Conservation (phyloP, 2,888 invertebrate species). For the Oithona nana region DNA sequence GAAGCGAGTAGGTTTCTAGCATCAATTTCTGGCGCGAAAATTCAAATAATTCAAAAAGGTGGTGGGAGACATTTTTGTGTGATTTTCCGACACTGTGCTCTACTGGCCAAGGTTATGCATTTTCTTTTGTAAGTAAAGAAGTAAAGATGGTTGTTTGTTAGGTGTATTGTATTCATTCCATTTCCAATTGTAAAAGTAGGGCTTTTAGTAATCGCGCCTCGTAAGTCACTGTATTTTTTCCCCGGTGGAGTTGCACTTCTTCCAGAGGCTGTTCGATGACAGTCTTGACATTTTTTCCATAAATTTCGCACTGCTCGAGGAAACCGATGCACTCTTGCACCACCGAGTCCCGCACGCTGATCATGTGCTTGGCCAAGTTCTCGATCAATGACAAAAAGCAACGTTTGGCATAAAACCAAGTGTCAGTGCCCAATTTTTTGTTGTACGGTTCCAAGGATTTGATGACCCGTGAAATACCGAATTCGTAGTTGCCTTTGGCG, state of each 20-base stretch:
- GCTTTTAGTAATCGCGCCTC: constrained; percentile 68
- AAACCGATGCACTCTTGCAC: constrained; percentile 71
- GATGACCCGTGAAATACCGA: constrained; percentile 89
- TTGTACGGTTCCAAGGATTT: constrained; percentile 86
- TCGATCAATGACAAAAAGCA: constrained; percentile 84
- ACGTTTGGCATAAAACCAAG: constrained; percentile 87
- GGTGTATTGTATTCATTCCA: constrained; percentile 22
- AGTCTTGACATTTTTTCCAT: constrained; percentile 64
- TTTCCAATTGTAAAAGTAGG: constrained; percentile 40
- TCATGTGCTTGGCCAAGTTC: constrained; percentile 71
- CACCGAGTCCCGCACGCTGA: constrained; percentile 65
- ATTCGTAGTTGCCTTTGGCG: constrained; percentile 95
- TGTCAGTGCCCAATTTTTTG: constrained; percentile 87
- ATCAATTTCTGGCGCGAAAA: too few relatives aligned
- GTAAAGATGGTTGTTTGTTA: too few relatives aligned
- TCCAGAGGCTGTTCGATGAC: constrained; percentile 61
- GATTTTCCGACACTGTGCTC: too few relatives aligned
- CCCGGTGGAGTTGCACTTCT: constrained; percentile 43
- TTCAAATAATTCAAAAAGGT: too few relatives aligned
- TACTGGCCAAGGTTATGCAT: too few relatives aligned
- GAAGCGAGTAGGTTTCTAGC: too few relatives aligned
- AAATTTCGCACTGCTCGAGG: constrained; percentile 72
- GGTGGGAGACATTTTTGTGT: too few relatives aligned
- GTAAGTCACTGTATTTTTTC: constrained; percentile 74
- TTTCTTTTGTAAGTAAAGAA: too few relatives aligned